These are phyloP conservation scores for Drosophila nebulosa DNA, from an alignment of 1,140 invertebrate genomes.

Conservation along the genomic window DNA sequence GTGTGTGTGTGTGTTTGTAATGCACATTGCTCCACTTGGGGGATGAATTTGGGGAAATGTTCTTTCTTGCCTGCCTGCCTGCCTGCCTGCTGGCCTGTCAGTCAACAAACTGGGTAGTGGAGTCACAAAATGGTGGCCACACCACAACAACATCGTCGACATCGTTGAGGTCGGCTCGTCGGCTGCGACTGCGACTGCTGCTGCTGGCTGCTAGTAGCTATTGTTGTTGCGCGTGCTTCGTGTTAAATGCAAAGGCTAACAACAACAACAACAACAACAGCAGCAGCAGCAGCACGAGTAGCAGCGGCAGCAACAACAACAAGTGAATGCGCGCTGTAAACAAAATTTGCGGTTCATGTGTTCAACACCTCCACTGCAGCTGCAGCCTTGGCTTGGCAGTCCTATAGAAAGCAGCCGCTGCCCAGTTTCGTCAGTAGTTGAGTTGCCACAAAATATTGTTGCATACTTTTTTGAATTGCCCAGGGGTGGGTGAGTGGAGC, in stretches of 20 bases:
- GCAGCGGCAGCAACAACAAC: conserved; percentile 38
- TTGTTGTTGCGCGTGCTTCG: conserved; percentile 35
- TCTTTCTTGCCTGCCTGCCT: conserved; percentile 23
- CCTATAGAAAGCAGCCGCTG: conserved; percentile 17
- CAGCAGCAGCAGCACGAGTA: conserved; percentile 26
- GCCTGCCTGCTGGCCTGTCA: conserved; percentile 6
- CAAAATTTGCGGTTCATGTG: conserved; percentile 78
- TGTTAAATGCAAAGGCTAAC: conserved; percentile 50
- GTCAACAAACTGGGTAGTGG: conserved; percentile 4
- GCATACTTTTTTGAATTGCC: conserved; percentile 54
- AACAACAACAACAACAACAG: conserved; percentile 34
- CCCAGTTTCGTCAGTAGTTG: conserved; percentile 17
- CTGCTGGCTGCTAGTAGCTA: conserved; percentile 15
- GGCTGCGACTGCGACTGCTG: neutral
- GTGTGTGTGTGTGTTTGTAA: neutral
- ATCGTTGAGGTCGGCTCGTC: conserved; percentile 50
- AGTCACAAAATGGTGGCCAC: conserved; percentile 76
- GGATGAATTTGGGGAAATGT: conserved; percentile 36
- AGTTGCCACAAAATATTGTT: conserved; percentile 56
- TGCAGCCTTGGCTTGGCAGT: conserved; percentile 1
- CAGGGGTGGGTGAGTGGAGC: neutral
- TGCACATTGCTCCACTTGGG: conserved; percentile 35
- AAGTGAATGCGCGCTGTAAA: conserved; percentile 59
- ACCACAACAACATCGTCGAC: conserved; percentile 53
- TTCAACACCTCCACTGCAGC: conserved; percentile 67